These are phyloP conservation scores for Oncorhynchus mykiss DNA, from an alignment of 2,113 vertebrate genomes.

Conservation along the genomic window DNA sequence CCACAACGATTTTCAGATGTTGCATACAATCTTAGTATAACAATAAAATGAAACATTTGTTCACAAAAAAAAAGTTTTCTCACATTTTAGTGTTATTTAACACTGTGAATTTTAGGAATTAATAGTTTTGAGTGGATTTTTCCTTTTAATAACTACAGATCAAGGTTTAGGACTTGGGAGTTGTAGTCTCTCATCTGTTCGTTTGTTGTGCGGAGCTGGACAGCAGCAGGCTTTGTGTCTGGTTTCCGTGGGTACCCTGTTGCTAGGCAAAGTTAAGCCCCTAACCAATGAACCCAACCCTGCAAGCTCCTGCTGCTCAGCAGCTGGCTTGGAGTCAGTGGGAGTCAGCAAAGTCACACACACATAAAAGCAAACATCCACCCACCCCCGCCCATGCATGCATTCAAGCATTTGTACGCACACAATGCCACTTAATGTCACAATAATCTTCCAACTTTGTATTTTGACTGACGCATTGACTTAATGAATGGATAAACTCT, in stretches of 20 bases:
- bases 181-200: slow-evolving; percentile 29
- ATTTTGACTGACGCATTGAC: neutral
- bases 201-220: slow-evolving; percentile 50
- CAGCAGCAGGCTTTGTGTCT: slow-evolving; percentile 68
- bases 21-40: too few species aligned
- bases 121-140: too few species aligned
- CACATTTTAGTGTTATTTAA: too few species aligned
- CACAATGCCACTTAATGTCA: slow-evolving; percentile 1
- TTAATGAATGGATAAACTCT: neutral
- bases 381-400: neutral
- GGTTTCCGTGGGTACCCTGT: slow-evolving; percentile 73
- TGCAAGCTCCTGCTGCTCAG: slow-evolving; percentile 69
- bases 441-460: neutral
- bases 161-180: neutral
- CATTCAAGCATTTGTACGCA: neutral
- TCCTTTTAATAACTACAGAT: neutral
- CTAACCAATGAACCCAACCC: slow-evolving; percentile 70
- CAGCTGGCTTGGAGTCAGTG: slow-evolving; percentile 64
- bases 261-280: slow-evolving; percentile 77
- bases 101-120: too few species aligned
- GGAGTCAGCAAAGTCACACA: slow-evolving; percentile 56
- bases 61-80: too few species aligned
- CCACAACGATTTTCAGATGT: neutral
- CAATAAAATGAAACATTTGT: too few species aligned
- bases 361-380: slow-evolving; percentile 1